Base-by-base conservation (phyloP, 2,888 invertebrate genomes). In the Pristionchus exspectatus region DNA sequence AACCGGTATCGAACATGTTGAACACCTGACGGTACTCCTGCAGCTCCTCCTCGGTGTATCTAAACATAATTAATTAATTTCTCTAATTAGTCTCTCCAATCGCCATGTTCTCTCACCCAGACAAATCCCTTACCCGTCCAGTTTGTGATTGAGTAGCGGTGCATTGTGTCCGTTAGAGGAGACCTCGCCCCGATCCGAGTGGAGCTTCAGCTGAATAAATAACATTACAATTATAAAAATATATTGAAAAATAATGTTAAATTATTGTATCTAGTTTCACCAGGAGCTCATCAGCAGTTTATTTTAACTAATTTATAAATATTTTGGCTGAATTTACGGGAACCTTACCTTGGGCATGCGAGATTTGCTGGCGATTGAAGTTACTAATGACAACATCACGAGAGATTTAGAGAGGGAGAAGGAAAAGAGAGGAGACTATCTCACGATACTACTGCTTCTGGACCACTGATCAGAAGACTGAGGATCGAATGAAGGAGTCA, bases 1-100 rank as follows among this genome's bases (percentile, higher is more conserved):
- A 30, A 94, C 94, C 93, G 44, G 94, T 92, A 89, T 94, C 94
- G 89, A 94, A 94, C 93, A 95, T 94, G 90, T 94, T 94, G 92
- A 94, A 94, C 69, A 94, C 94, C 90, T 94, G 94, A 81, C 94
- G 91, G 90, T 94, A 94, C 91, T 94, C 94, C 69, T 90, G 87
- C 27, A 94, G 92, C 87, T 94, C 94, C 85, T 94, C 94, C 54
- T 93, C 92, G 18, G 94, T 92, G 90, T 94, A 94, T 77, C 74
- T 74, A 33, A 74, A 74, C 14, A 21, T 56, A 21, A 56, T 21
- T 56, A 56, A 18, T 56, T 56, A 63, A 63, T 63, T 63, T n/a
- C 1, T n/a, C 24, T 63, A 63, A 63, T 63, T 10, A 63, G 21
- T 18, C 14, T 16, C 59, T 91, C 21, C 5, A 59, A 24, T 59